These are phyloP conservation scores for Fulica atra DNA, from an alignment of 2,113 vertebrate species.

Conservation along the genomic window DNA sequence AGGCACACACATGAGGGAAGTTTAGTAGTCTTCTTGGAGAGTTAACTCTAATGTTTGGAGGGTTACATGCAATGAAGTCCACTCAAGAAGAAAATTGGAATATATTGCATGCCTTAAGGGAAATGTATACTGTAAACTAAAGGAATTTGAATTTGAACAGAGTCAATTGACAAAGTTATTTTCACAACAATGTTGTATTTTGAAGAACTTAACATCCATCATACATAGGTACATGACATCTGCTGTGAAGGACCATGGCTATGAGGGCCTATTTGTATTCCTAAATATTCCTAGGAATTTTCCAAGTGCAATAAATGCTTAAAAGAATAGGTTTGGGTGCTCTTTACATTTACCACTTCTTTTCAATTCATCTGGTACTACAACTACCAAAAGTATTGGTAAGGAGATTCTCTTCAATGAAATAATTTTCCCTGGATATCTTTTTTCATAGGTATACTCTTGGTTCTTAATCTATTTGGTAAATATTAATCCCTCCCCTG, in stretches of 20 bases:
- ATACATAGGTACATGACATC: neutral
- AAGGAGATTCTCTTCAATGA: neutral
- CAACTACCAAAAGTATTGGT: neutral
- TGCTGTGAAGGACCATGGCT: neutral
- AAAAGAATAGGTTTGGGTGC: neutral
- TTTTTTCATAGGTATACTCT: neutral
- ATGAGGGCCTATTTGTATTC: neutral
- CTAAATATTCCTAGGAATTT: neutral
- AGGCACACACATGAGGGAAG: rapidly evolving
- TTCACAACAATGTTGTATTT: neutral
- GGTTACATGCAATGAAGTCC: neutral
- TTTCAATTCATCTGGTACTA: neutral
- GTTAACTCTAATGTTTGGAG: neutral
- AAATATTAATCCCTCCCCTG: neutral
- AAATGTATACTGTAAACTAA: neutral
- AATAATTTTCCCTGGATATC: neutral
- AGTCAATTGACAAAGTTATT: neutral
- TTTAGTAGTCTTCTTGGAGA: neutral
- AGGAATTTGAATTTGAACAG: neutral
- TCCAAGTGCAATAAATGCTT: neutral
- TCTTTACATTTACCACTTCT: neutral
- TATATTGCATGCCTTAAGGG: neutral
- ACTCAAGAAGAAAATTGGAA: neutral
- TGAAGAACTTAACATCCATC: neutral
- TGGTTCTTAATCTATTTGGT: neutral